A percentile compares a stretch with the other conserved stretches of the same genome.
These are phyloP conservation scores for Drosophila bifasciata DNA, from an alignment of 1,140 invertebrate species.

Conservation along the genomic window DNA sequence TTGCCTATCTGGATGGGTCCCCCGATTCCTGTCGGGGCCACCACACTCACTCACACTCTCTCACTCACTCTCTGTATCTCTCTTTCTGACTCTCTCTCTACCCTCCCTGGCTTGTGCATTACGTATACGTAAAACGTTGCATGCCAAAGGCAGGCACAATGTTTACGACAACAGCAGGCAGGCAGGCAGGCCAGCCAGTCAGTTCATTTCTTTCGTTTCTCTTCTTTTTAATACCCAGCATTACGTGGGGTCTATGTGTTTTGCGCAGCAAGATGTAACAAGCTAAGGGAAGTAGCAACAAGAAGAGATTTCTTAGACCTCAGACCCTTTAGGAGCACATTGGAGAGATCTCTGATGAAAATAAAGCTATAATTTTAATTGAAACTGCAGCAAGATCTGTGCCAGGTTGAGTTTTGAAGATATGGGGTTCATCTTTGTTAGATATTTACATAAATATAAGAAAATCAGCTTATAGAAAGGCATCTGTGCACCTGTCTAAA, in stretches of 20 bases:
- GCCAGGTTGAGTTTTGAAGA: too few species aligned
- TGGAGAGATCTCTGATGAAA: too few species aligned
- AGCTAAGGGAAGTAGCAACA: too few species aligned
- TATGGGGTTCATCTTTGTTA: too few species aligned
- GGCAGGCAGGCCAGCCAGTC: slow-evolving; percentile 71
- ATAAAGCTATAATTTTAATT: too few species aligned
- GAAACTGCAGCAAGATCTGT: too few species aligned
- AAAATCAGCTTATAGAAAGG: too few species aligned
- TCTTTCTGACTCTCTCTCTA: slow-evolving; percentile 9
- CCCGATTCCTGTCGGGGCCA: slow-evolving; percentile 30
- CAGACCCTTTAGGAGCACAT: background rate
- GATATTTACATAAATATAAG: too few species aligned
- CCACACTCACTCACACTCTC: slow-evolving; percentile 9
- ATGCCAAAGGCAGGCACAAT: slow-evolving; percentile 70
- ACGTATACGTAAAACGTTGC: slow-evolving; percentile 66
- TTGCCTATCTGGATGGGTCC: slow-evolving; percentile 63
- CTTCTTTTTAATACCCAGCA: slow-evolving; percentile 28
- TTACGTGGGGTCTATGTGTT: background rate
- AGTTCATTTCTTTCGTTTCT: slow-evolving; percentile 71
- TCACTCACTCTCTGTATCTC: background rate
- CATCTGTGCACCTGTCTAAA: too few species aligned
- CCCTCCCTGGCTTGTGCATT: slow-evolving; percentile 42
- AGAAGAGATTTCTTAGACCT: background rate
- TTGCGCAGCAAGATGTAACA: background rate
- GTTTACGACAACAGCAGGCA: slow-evolving; percentile 74